Percentiles rank a stretch among this genome's conserved stretches.
These are phyloP conservation scores for Hystrix cristata DNA, from an alignment of 2,113 vertebrate genomes.

Conservation along the genomic window DNA sequence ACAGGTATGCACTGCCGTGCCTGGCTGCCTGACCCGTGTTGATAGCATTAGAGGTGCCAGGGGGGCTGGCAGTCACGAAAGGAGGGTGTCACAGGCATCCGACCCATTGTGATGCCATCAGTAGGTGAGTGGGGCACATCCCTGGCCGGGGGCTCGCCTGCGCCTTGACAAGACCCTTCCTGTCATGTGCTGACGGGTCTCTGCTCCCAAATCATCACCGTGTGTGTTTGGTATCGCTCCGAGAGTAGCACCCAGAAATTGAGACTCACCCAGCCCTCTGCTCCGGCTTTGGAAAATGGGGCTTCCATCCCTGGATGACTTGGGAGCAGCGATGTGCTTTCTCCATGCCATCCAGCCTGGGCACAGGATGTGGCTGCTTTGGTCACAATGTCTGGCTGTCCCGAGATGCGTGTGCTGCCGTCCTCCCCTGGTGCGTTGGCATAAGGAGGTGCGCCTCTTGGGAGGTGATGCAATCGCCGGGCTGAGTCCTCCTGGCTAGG, in stretches of 20 bases:
- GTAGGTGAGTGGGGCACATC: background rate
- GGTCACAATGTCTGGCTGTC: too few species aligned
- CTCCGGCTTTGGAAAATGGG: background rate
- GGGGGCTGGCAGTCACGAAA: background rate
- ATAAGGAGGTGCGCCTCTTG: too few species aligned
- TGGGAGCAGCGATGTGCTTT: background rate
- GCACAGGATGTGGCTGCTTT: background rate
- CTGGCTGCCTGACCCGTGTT: background rate
- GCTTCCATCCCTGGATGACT: too few species aligned
- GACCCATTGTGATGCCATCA: background rate
- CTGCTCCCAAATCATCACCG: background rate
- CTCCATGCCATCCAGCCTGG: background rate
- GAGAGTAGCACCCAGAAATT: background rate
- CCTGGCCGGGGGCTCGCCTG: background rate
- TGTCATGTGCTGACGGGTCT: background rate
- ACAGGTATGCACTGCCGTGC: background rate
- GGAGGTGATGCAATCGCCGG: fast-evolving
- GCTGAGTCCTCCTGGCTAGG: too few species aligned
- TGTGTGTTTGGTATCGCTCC: background rate
- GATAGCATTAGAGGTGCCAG: fast-evolving
- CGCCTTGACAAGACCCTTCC: conserved; percentile 49
- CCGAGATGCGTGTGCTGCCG: fast-evolving
- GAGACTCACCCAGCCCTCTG: background rate
- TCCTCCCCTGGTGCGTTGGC: background rate
- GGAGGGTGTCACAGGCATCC: background rate